Base-by-base conservation (phyloP, 2,888 invertebrate species). In the Drosophila longiperda region DNA sequence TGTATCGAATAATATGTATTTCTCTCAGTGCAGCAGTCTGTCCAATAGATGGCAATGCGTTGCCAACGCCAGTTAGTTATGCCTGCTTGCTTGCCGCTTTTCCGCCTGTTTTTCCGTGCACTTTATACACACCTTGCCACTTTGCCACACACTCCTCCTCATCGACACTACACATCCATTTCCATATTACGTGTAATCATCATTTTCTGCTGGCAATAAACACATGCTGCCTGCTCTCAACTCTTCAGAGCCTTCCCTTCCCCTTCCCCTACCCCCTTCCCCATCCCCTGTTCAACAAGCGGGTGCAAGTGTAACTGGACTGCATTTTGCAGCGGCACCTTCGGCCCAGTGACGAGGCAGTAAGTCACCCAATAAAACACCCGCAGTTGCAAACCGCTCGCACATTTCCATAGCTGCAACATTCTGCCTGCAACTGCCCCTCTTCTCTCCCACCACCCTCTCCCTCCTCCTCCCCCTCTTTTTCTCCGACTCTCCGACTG, bases 151-250 rank as follows among this genome's bases (percentile, higher is more conserved):
- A 15, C 3, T 36, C 23, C 40, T n/a, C 3, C 52, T 11, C 54
- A 23, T 26, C 53, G 33, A 53, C 12, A 15, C 34, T 26, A 1
- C 17, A 26, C 73, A 50, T 63, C 60, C 71, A 71, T 83, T 78
- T 82, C 54, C 82, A 88, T 87, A 85, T 85, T 86, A 85, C 82
- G 80, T 88, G 80, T 88, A 85, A 85, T 85, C 89, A 85, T 85
- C 88, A 85, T 88, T 85, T 83, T 86, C 83, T 82, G 87, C 87
- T 86, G 82, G 85, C 85, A 85, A 88, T 85, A 85, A 85, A 85
- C 85, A 85, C 85, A 88, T 88, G 85, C 88, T 86, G 88, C 71
- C 73, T 70, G 74, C 63, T 79, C 63, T 55, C 67, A 71, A 66
- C 80, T 70, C 65, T 61, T 60, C 61, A 15, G 15, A 45, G 34